Evolutionary conservation across 2,113 vertebrate species (phyloP), one percentile per base, ranked within the genome.

Genomic region (Oenanthe oenanthe): DNA sequence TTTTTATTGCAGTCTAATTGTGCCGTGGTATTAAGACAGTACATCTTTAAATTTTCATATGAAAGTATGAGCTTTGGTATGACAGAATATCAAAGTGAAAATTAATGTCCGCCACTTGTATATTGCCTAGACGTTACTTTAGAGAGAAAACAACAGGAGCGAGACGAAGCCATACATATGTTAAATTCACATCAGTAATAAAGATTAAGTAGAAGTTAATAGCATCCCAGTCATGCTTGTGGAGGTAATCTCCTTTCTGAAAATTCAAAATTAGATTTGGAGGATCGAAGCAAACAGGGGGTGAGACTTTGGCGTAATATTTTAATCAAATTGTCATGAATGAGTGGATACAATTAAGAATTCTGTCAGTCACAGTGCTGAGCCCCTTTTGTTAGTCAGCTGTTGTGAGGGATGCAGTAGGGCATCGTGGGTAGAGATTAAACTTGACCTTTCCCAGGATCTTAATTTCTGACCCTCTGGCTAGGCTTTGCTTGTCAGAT

Each of bases 291-390:
- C 99, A 99, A 99, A 99, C 99, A 99, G 98, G 98, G 99, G 99
- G 98, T 98, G 99, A 99, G 99, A 99, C 99, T 99, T 99, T 98
- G 98, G 98, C 98, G 98, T 99, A 99, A 99, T 99, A 99, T 99
- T 99, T 99, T 99, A 99, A 99, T 99, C 99, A 99, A 99, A 99
- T 99, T 99, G 99, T 99, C 99, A 99, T 99, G 99, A 99, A 98
- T 99, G 99, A 99, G 98, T 99, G 99, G 98, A 99, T 99, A 99
- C 99, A 99, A 99, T 99, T 99, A 99, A 98, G 98, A 98, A 99
- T 99, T 98, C 98, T 99, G 99, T 99, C 99, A 99, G 98, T 99
- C 99, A 99, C 98, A 96, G 97, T 96, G 97, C 98, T 85, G 98
- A 96, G 98, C 97, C 98, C 98, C 98, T 98, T 98, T 98, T 99